Conservation (phyloP, 2,797 vertebrate genomes). For the Helarctos malayanus region DNA sequence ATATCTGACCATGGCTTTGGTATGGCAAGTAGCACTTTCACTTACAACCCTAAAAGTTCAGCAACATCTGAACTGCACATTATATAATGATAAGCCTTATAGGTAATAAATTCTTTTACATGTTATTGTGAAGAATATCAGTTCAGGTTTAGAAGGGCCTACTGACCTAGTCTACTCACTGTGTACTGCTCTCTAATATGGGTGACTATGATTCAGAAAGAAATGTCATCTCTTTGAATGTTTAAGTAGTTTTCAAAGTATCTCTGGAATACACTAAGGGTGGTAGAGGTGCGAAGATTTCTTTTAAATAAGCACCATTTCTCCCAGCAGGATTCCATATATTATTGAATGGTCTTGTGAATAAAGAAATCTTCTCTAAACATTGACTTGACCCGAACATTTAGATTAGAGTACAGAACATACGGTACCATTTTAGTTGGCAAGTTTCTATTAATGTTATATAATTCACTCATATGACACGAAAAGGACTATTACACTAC, state of each 20-base stretch:
- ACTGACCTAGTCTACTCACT: conserved; percentile 52
- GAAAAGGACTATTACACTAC: conserved; percentile 23
- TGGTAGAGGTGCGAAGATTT: background rate
- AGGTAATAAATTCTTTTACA: conserved; percentile 27
- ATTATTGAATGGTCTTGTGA: conserved; percentile 46
- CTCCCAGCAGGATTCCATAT: conserved; percentile 1
- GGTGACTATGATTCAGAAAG: conserved; percentile 2
- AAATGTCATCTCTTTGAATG: conserved; percentile 21
- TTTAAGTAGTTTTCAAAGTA: conserved; percentile 54
- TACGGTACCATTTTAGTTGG: background rate
- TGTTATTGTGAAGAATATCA: conserved; percentile 37
- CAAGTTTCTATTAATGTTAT: conserved; percentile 6
- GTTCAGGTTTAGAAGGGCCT: conserved; percentile 41
- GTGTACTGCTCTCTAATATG: conserved; percentile 36
- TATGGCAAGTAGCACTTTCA: background rate
- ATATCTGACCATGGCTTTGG: conserved; percentile 25
- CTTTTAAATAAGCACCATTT: conserved; percentile 38
- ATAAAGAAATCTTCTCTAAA: conserved; percentile 54
- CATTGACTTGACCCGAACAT: background rate
- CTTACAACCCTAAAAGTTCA: conserved; percentile 2
- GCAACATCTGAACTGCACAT: conserved; percentile 22
- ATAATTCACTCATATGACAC: background rate
- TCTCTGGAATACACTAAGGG: conserved; percentile 17
- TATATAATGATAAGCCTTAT: background rate
- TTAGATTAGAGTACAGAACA: conserved; percentile 49